These are phyloP conservation scores for Cephus cinctus DNA, from an alignment of 1,140 invertebrate species.

Conservation along the genomic window DNA sequence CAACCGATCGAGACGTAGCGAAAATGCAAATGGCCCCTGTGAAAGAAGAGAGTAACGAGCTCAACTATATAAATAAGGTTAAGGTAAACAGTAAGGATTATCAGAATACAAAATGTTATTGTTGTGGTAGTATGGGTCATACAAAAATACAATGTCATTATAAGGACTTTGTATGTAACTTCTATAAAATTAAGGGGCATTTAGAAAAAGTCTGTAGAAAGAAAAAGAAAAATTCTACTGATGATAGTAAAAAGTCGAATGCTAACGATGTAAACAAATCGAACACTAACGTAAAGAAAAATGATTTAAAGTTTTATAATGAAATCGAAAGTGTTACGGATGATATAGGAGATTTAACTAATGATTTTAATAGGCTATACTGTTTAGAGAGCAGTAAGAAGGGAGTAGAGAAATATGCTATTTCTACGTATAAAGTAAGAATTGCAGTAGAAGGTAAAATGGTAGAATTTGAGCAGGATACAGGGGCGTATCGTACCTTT, in stretches of 20 bases:
- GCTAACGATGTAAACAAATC: no score
- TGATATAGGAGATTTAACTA: conserved; percentile 3
- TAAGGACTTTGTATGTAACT: conserved; percentile 16
- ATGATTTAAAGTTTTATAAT: background rate
- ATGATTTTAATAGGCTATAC: conserved; percentile 9
- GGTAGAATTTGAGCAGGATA: background rate
- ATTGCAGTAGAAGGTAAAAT: background rate
- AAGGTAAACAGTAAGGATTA: background rate
- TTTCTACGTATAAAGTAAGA: background rate
- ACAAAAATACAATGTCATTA: conserved; percentile 12
- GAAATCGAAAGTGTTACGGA: conserved; percentile 12
- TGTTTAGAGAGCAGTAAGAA: background rate
- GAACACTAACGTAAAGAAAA: no score
- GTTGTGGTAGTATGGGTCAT: conserved; percentile 15
- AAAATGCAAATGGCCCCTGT: conserved; percentile 4
- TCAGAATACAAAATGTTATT: conserved; percentile 12
- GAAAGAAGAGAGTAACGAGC: background rate
- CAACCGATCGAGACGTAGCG: conserved; percentile 15
- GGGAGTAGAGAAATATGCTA: background rate
- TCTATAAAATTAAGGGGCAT: conserved; percentile 17
- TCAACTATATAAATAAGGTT: background rate
- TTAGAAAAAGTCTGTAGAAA: conserved; percentile 10
- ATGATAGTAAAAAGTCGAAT: background rate
- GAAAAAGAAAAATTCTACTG: background rate
- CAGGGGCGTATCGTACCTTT: background rate